Percentiles rank a stretch among this genome's conserved stretches.
Conservation (phyloP, 2,797 vertebrate species). For the Gallinago solitaria region DNA sequence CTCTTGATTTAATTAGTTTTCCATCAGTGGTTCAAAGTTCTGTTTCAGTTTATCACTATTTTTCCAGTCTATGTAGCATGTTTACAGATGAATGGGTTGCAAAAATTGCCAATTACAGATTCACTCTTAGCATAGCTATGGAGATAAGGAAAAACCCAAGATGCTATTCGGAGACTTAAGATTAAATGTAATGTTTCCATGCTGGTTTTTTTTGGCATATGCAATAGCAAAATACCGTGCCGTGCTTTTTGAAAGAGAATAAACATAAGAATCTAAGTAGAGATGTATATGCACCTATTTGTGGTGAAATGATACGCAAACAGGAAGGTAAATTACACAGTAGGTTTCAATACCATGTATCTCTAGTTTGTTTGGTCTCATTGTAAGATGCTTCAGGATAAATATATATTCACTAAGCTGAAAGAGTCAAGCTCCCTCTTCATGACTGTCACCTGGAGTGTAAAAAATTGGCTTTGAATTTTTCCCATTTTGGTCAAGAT, state of each 20-base stretch:
- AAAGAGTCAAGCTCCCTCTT: neutral
- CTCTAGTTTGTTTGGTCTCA: neutral
- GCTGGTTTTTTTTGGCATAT: neutral
- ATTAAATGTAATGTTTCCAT: neutral
- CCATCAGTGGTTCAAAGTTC: neutral
- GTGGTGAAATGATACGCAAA: neutral
- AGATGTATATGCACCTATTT: neutral
- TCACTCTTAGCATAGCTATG: neutral
- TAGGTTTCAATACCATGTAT: neutral
- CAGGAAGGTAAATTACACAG: neutral
- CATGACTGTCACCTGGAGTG: neutral
- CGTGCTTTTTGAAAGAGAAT: neutral
- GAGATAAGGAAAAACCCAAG: neutral
- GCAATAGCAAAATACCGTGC: neutral
- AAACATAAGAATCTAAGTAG: neutral
- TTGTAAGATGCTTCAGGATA: neutral
- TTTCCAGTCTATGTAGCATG: slow-evolving; percentile 10
- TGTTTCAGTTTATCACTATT: slow-evolving; percentile 1
- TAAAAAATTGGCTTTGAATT: neutral
- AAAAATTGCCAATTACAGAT: neutral
- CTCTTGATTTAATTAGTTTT: neutral
- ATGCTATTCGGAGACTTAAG: neutral
- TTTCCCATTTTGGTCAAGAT: neutral
- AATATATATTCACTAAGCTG: neutral
- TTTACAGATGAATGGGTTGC: slow-evolving; percentile 1